Percentiles rank a stretch among this genome's conserved stretches.
These are phyloP conservation scores for Hippocampus abdominalis DNA, from an alignment of 2,113 vertebrate genomes.

Conservation along the genomic window DNA sequence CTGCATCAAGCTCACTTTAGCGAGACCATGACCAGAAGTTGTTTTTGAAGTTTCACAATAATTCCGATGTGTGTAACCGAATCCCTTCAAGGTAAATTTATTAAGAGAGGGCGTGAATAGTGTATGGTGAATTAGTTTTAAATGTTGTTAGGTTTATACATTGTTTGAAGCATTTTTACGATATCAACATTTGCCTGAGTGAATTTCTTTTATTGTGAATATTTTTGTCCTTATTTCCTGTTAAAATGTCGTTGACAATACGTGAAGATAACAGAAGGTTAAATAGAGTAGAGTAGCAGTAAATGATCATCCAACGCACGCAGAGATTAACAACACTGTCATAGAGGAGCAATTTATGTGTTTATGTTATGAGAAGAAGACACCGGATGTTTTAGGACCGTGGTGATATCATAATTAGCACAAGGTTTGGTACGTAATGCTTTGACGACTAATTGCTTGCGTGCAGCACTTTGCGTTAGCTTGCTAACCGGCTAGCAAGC, in stretches of 20 bases:
- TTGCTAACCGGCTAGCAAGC: conserved; percentile 38
- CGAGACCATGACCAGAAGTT: background rate
- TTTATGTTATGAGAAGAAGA: conserved; percentile 56
- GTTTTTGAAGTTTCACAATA: background rate
- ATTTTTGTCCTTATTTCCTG: background rate
- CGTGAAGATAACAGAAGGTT: conserved; percentile 37
- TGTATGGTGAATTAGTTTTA: background rate
- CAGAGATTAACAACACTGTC: background rate
- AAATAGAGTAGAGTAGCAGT: conserved; percentile 12
- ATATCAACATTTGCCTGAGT: background rate
- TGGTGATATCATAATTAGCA: conserved; percentile 36
- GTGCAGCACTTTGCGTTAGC: conserved; percentile 4
- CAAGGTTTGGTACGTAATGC: background rate
- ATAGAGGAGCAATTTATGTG: background rate
- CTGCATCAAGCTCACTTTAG: background rate
- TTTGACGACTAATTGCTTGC: background rate
- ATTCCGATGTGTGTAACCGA: background rate
- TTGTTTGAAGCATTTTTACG: background rate
- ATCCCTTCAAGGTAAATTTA: background rate
- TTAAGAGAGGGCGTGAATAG: too few relatives aligned
- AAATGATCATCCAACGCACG: background rate
- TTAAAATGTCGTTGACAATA: background rate
- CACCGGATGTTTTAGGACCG: conserved; percentile 8
- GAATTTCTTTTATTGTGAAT: conserved; percentile 31
- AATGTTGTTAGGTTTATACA: background rate